phyloP scores from a whole-genome alignment of 2,113 vertebrate genomes.

The Pachycephala philippinensis region DNA sequence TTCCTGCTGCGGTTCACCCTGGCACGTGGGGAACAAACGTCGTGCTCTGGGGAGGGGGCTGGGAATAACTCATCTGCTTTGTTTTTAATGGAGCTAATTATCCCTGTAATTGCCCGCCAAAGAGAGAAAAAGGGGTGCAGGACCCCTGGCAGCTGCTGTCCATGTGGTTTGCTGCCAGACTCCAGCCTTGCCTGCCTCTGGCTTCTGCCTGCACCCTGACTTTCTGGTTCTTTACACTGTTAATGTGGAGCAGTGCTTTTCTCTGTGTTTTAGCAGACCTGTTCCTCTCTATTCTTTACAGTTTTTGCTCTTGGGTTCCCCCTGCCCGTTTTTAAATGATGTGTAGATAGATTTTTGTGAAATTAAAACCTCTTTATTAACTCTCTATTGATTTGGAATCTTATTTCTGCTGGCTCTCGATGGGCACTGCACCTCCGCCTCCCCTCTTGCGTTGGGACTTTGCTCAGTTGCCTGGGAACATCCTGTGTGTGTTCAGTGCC shows the following conservation, averaged over 20 bases:
- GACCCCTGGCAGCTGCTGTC: background rate
- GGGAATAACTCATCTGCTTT: background rate
- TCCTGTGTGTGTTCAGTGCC: background rate
- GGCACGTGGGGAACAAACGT: fast-evolving
- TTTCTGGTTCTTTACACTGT: conserved; percentile 56
- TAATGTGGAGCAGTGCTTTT: conserved; percentile 72
- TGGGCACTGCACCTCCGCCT: fast-evolving
- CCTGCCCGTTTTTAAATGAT: conserved; percentile 72
- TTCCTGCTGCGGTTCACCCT: background rate
- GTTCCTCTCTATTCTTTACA: conserved; percentile 68
- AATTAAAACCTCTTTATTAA: conserved; percentile 81
- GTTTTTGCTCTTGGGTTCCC: conserved; percentile 60
- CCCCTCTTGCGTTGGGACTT: background rate
- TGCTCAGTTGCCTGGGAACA: background rate
- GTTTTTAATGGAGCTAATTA: background rate
- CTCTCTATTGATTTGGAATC: conserved; percentile 23
- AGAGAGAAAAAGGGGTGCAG: background rate
- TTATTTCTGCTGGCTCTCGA: conserved; percentile 4
- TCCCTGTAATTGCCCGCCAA: background rate
- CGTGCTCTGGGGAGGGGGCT: fast-evolving
- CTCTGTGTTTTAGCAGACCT: conserved; percentile 84
- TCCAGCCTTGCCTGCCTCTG: background rate
- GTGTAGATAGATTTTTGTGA: conserved; percentile 71
- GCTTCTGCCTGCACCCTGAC: conserved; percentile 32
- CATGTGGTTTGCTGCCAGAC: background rate